These are phyloP conservation scores for Chitala chitala DNA, from an alignment of 2,113 vertebrate genomes.

Conservation along the genomic window DNA sequence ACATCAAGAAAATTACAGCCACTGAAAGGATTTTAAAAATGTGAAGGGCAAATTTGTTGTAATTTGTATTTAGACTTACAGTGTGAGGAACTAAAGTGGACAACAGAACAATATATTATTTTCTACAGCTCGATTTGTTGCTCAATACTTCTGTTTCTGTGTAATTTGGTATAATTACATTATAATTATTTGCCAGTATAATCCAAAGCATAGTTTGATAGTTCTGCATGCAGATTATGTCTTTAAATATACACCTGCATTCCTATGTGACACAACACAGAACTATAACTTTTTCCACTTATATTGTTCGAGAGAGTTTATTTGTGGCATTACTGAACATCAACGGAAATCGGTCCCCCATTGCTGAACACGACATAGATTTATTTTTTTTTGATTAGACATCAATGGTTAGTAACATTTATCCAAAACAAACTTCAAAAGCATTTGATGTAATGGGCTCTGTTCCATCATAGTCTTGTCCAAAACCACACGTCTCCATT, in stretches of 20 bases:
- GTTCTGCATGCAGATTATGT: not conserved
- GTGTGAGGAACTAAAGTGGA: not conserved
- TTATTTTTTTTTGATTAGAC: no score
- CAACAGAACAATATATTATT: not conserved
- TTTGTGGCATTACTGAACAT: no score
- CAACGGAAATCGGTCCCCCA: no score
- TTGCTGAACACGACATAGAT: no score
- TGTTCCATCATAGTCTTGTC: no score
- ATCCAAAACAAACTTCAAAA: no score
- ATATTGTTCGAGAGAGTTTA: no score
- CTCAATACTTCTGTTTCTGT: not conserved
- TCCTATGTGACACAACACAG: no score
- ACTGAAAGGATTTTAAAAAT: not conserved
- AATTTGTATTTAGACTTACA: not conserved
- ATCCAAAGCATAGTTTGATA: not conserved
- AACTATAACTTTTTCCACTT: no score
- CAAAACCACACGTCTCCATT: no score
- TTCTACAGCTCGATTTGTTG: not conserved
- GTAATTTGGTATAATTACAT: not conserved
- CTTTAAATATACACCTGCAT: not conserved
- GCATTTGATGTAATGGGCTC: no score
- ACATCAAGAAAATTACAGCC: not conserved
- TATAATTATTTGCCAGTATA: conserved; percentile 8
- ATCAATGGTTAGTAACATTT: no score
- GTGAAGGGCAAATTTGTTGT: not conserved